phyloP scores from a whole-genome alignment of 2,888 invertebrate genomes.

The Gymnosoma rotundatum region DNA sequence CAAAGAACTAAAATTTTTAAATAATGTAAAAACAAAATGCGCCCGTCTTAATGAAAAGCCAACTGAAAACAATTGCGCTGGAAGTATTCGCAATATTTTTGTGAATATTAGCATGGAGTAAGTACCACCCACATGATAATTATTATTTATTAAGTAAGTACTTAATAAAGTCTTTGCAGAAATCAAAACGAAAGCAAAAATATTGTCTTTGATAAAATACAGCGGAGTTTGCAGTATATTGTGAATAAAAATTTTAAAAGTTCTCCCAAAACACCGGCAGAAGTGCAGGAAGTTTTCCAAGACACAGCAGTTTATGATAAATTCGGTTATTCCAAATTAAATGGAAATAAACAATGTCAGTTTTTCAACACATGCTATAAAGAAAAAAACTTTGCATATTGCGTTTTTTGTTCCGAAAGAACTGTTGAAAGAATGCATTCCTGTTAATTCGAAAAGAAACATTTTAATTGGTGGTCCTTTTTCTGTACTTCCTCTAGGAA shows the following conservation, averaged over 20 bases:
- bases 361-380: constrained; percentile 50
- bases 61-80: constrained; percentile 60
- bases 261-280: constrained; percentile 54
- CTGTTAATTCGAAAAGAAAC: constrained; percentile 45
- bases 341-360: constrained; percentile 53
- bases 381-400: constrained; percentile 54
- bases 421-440: constrained; percentile 45
- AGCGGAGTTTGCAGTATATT: constrained; percentile 54
- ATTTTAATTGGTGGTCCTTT: constrained; percentile 59
- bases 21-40: constrained; percentile 56
- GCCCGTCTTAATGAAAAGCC: constrained; percentile 56
- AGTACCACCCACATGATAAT: constrained; percentile 55
- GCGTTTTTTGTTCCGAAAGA: constrained; percentile 51
- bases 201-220: constrained; percentile 59
- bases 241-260: constrained; percentile 51
- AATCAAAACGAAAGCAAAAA: constrained; percentile 63
- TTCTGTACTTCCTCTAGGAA: constrained; percentile 55
- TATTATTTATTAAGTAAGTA: constrained; percentile 12
- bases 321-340: constrained; percentile 55
- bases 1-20: constrained; percentile 52
- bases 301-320: constrained; percentile 56
- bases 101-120: constrained; percentile 60
- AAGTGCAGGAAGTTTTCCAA: constrained; percentile 57
- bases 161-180: constrained; percentile 49
- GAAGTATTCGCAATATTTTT: constrained; percentile 58